Conservation (phyloP, 2,888 invertebrate species). For the Epirrhoe alternata region DNA sequence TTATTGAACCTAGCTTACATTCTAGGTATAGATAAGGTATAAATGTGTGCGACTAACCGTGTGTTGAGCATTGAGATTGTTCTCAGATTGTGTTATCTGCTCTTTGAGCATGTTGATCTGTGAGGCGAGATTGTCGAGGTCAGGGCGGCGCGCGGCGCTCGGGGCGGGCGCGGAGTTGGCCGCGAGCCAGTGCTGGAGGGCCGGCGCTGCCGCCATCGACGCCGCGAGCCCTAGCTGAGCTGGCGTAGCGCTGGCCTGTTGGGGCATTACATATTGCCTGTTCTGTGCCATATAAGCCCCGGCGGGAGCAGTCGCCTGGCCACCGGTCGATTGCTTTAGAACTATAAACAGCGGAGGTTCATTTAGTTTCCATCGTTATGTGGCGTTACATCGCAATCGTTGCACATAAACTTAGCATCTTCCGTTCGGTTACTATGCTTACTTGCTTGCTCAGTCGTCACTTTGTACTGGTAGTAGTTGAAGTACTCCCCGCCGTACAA, state of each 20-base stretch:
- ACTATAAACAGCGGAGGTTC: slow-evolving; percentile 88
- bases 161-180: slow-evolving; percentile 69
- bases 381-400: slow-evolving; percentile 60
- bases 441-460: slow-evolving; percentile 97
- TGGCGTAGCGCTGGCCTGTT: slow-evolving; percentile 82
- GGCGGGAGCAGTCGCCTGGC: slow-evolving; percentile 81
- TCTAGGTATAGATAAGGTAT: not conserved
- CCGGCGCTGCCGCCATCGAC: slow-evolving; percentile 80
- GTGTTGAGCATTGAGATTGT: slow-evolving; percentile 97
- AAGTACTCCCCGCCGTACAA: slow-evolving; percentile 98
- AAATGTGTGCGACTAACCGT: slow-evolving; percentile 84
- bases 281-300: slow-evolving; percentile 85
- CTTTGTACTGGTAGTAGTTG: slow-evolving; percentile 98
- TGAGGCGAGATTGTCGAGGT: slow-evolving; percentile 86
- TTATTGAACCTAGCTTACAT: not conserved
- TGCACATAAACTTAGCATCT: slow-evolving; percentile 70
- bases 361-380: slow-evolving; percentile 79
- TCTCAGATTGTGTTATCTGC: slow-evolving; percentile 98
- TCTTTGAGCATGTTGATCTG: slow-evolving; percentile 94
- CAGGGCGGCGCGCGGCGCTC: slow-evolving; percentile 57
- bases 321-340: slow-evolving; percentile 89
- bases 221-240: slow-evolving; percentile 85
- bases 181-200: slow-evolving; percentile 78
- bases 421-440: slow-evolving; percentile 82
- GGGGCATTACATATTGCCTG: slow-evolving; percentile 86